phyloP scores from a whole-genome alignment of 2,797 vertebrate genomes.

The Delichon dasypus region DNA sequence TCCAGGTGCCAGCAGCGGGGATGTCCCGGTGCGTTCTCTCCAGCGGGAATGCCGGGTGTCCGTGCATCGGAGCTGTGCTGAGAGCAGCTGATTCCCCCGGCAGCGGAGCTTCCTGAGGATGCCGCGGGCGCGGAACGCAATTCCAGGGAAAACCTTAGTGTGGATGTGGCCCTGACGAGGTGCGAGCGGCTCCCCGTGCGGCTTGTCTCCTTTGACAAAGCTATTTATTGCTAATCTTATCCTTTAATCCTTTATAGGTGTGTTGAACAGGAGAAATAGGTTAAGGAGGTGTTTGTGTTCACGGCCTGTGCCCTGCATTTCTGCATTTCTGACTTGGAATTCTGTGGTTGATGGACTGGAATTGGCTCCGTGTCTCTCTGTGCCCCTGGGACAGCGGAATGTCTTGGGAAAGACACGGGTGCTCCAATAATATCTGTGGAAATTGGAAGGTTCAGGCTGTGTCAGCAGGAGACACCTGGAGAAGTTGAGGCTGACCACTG shows the following conservation, averaged over 20 bases:
- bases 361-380: neutral
- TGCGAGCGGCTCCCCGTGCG: neutral
- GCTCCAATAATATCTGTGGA: rapidly evolving
- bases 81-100: neutral
- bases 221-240: neutral
- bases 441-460: neutral
- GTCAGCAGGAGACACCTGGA: neutral
- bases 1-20: neutral
- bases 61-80: neutral
- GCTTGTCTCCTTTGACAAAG: neutral
- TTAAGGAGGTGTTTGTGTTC: neutral
- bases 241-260: neutral
- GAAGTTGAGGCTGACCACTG: neutral
- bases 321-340: neutral
- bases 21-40: neutral
- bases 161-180: neutral
- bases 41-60: neutral
- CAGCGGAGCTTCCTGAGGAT: neutral
- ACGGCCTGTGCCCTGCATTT: neutral
- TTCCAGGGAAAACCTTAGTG: neutral
- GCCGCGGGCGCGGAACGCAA: neutral
- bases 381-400: neutral
- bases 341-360: neutral
- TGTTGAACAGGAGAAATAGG: neutral
- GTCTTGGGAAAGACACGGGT: neutral